These are phyloP conservation scores for Acanthurus tractus DNA, from an alignment of 2,797 vertebrate species.

Conservation along the genomic window DNA sequence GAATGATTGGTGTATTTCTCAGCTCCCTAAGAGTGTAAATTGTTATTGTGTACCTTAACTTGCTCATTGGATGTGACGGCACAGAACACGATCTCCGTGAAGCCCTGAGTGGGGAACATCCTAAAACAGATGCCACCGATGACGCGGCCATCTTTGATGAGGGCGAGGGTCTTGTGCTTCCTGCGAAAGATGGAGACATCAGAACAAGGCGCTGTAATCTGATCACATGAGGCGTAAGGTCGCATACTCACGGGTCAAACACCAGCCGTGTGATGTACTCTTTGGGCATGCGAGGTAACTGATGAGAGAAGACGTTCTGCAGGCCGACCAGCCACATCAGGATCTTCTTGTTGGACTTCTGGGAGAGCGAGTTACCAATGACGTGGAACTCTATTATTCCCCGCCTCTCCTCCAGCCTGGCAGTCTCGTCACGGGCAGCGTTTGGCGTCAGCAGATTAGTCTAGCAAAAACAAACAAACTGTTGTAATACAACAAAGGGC, in stretches of 20 bases:
- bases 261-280: conserved; percentile 98
- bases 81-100: conserved; percentile 99
- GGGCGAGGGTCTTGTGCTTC: conserved; percentile 97
- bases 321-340: conserved; percentile 98
- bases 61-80: conserved; percentile 98
- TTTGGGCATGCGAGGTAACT: conserved; percentile 98
- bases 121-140: conserved; percentile 99
- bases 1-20: no score
- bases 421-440: conserved; percentile 95
- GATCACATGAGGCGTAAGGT: accelerated
- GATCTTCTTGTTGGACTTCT: conserved; percentile 98
- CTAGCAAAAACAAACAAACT: conserved; percentile 60
- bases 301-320: conserved; percentile 99
- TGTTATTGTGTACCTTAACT: conserved; percentile 90
- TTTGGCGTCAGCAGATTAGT: conserved; percentile 96
- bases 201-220: background rate
- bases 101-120: conserved; percentile 99
- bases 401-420: conserved; percentile 94
- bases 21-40: no score
- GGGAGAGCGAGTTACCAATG: conserved; percentile 96
- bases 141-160: conserved; percentile 98
- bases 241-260: conserved; percentile 93
- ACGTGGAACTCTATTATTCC: conserved; percentile 99
- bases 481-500: background rate
- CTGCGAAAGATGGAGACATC: conserved; percentile 70